phyloP scores from a whole-genome alignment of 92 coral and sea anemone species.

The Umimayanthus chanpuru region DNA sequence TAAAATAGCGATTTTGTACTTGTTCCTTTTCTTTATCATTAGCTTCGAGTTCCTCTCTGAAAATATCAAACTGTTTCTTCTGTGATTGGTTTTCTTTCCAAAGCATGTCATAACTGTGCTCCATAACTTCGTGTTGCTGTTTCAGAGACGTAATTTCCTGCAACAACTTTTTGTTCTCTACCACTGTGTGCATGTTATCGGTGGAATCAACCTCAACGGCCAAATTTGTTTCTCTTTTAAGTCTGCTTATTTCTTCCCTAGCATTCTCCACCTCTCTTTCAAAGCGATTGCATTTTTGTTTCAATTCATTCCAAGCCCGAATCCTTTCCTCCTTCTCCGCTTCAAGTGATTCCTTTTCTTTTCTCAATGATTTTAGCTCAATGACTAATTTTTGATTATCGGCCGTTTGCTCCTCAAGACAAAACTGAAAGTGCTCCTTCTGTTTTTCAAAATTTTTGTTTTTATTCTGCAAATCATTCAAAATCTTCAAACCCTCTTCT shows the following conservation, averaged over 20 bases:
- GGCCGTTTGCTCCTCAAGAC: constrained; percentile 13
- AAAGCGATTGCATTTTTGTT: constrained; percentile 4
- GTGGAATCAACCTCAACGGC: not conserved
- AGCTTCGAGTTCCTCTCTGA: constrained; percentile 40
- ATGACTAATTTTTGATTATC: not conserved
- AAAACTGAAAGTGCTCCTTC: constrained; percentile 3
- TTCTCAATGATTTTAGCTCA: constrained; percentile 19
- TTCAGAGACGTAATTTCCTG: constrained; percentile 32
- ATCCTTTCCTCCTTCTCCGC: constrained; percentile 38
- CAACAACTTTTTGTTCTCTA: constrained; percentile 22
- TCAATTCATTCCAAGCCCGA: constrained; percentile 13
- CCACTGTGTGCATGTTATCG: constrained; percentile 18
- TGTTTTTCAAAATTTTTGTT: constrained; percentile 17
- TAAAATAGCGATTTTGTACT: constrained; percentile 14
- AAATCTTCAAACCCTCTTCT: constrained; percentile 5
- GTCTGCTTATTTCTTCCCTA: constrained; percentile 11
- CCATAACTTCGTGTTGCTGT: constrained; percentile 43
- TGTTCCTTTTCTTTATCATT: constrained; percentile 29
- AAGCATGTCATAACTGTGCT: constrained; percentile 16
- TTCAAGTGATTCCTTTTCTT: constrained; percentile 12
- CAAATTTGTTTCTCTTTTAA: not conserved
- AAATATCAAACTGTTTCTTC: constrained; percentile 10
- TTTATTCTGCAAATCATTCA: constrained; percentile 5
- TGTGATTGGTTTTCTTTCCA: constrained; percentile 29
- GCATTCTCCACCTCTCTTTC: constrained; percentile 18